Evolutionary conservation across 2,113 vertebrate species (phyloP), one percentile per base, ranked within the genome.

Genomic region (Dicrurus megarhynchus): DNA sequence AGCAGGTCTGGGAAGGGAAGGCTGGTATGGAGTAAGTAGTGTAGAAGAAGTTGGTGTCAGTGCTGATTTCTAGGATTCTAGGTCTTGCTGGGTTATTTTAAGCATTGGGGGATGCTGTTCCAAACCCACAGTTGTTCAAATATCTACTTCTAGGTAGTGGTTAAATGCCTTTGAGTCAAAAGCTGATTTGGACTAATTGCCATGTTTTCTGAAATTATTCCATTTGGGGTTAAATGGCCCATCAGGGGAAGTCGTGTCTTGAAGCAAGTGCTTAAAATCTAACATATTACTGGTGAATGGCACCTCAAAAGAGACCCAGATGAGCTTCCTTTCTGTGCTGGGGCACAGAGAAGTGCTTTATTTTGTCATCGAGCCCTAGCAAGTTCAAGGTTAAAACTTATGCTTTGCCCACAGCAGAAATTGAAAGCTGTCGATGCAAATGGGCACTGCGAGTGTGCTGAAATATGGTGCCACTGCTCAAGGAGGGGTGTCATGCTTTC

Each of bases 391-490:
- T 33, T 37, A 44, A 75, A 75, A 44, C 9, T 46, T 47, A 3
- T 5, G 9, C 27, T 78, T 68, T 82, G 27, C 78, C 24, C 33
- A 22, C n/a, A 56, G 49, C 59, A 78, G 53, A 61, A 64, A 52
- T 3, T 9, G 76, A 77, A 90, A 78, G 27, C 39, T 82, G 16
- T 35, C 0, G 0, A 14, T 33, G 47, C 5, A 64, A 71, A 60
- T 0, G 3, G 1, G 1, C 50, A 8, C 26, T 0, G 0, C 28
- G 22, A 18, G 6, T 7, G 6, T 20, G 13, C 18, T 44, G 52
- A 49, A 78, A 28, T 37, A 11, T 0, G 1, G 23, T 50, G 41
- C 13, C 22, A 1, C 37, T 60, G n/a, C 44, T 83, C 33, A 3
- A 52, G 39, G 33, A 82, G 22, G 24, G 35, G 15, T 0, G 0